Conservation (phyloP, 2,888 invertebrate genomes). For the Noctua janthina region DNA sequence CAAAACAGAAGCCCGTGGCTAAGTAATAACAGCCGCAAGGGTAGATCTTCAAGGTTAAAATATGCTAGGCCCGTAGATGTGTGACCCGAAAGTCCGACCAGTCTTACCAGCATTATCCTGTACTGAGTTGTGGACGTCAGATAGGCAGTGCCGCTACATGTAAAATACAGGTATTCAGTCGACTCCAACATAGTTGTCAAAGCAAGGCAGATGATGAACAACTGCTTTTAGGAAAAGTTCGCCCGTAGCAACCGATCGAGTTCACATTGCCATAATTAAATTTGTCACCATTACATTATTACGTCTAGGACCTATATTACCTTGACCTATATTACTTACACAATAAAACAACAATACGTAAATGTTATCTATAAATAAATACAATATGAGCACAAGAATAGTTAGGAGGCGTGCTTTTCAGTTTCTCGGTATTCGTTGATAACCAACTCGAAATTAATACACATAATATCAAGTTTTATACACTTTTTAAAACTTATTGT, state of each 20-base stretch:
- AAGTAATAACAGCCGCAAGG: not conserved
- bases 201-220: not conserved
- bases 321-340: not conserved
- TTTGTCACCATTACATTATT: constrained; percentile 10
- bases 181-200: not conserved
- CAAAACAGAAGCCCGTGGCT: not conserved
- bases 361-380: not conserved
- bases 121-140: not conserved
- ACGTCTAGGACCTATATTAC: not conserved
- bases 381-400: not conserved
- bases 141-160: not conserved
- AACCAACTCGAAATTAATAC: not conserved
- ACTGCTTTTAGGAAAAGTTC: too few species aligned
- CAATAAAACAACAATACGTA: not conserved
- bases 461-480: not conserved
- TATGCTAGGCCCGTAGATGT: not conserved
- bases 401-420: not conserved
- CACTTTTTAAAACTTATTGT: not conserved
- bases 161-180: not conserved
- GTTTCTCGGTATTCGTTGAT: not conserved
- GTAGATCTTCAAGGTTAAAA: not conserved
- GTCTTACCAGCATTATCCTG: not conserved
- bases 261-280: constrained; percentile 4
- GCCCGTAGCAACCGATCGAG: not conserved
- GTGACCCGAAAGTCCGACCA: not conserved